phyloP scores from a whole-genome alignment of 2,888 invertebrate species.

The Ichneumon xanthorius region DNA sequence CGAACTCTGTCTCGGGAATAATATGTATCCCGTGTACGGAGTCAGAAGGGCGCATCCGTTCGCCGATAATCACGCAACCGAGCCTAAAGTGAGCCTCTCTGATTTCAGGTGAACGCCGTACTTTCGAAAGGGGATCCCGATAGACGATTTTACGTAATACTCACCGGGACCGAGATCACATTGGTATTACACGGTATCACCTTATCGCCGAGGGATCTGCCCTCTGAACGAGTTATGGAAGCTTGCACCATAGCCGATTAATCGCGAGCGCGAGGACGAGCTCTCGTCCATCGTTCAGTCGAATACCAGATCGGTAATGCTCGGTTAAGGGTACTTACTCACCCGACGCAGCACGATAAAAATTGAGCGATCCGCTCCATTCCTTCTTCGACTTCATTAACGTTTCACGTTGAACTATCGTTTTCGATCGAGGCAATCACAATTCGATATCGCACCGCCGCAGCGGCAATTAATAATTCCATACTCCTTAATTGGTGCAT shows the following conservation, averaged over 20 bases:
- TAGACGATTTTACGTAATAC: conserved; percentile 57
- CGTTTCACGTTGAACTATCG: neutral
- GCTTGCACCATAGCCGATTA: conserved; percentile 55
- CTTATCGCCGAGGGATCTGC: conserved; percentile 65
- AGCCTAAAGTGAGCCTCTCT: neutral
- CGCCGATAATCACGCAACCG: neutral
- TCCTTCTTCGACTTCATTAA: neutral
- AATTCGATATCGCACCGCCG: neutral
- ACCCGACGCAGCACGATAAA: neutral
- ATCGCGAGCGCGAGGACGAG: conserved; percentile 28
- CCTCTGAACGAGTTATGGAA: conserved; percentile 63
- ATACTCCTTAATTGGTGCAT: neutral
- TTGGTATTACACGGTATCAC: conserved; percentile 62
- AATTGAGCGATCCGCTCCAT: neutral
- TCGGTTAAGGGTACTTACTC: conserved; percentile 15
- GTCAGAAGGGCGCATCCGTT: neutral
- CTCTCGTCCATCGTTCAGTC: conserved; percentile 14
- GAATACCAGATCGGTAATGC: conserved; percentile 11
- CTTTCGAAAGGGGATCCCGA: conserved; percentile 51
- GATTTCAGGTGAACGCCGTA: neutral
- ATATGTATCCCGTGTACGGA: neutral
- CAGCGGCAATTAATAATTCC: neutral
- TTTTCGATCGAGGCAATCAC: neutral
- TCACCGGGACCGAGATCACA: conserved; percentile 30
- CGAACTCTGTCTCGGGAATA: conserved; percentile 21